Evolutionary conservation across 2,113 vertebrate species (phyloP), one percentile per base, ranked within the genome.

Genomic region (Corvus hawaiiensis): DNA sequence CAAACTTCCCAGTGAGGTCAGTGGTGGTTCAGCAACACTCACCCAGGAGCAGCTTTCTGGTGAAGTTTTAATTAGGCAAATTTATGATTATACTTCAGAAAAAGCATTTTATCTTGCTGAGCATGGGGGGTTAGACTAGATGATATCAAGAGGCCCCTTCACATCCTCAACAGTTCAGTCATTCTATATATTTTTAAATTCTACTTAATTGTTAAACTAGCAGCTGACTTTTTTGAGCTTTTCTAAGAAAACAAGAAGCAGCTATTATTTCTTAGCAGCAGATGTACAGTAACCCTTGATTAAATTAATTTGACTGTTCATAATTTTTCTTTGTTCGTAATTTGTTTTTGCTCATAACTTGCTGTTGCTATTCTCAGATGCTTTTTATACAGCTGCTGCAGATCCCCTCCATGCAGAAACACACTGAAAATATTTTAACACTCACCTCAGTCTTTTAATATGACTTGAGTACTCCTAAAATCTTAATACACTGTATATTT

Each of bases 231-330:
- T 51, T 85, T 69, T 68, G 28, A 85, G 55, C 71, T 91, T 69
- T 80, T 74, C 48, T 55, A 63, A 64, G 52, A 58, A 67, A 63
- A 73, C 39, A 89, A 93, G 43, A 24, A 78, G 46, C 48, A 88
- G 64, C 61, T 96, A 24, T 88, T 84, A 63, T 91, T 96, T 91
- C 71, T 88, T 67, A 62, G 82, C 46, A 83, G 75, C 63, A 88
- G 63, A 85, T 39, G 72, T 78, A 19, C 41, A 79, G 61, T 41
- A 84, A 82, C 78, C 84, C 82, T 27, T 87, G 71, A 87, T 93
- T 89, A 83, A 79, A 83, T 87, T 81, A 78, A 90, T 75, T 55
- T 61, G 28, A 43, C 61, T 81, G 66, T 46, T 92, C 55, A 43
- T 54, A 46, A 23, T 84, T 85, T 85, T 68, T 32, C 71, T 59